These are phyloP conservation scores for Zoanthus gigantus DNA, from an alignment of 92 coral and sea anemone genomes.

Conservation along the genomic window DNA sequence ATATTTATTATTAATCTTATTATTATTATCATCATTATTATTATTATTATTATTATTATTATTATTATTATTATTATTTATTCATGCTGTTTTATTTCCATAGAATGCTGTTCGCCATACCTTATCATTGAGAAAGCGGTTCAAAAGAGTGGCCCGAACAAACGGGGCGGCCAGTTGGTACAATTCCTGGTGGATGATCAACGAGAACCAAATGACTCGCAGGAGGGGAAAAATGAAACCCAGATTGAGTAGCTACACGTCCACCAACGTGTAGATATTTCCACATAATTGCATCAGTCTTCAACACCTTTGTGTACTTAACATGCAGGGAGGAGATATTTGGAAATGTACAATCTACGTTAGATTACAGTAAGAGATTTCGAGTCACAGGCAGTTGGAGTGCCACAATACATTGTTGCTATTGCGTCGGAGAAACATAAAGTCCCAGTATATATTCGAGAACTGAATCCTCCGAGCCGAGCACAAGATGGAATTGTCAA, in stretches of 20 bases:
- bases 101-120: slow-evolving; percentile 39
- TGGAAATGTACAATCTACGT: neutral
- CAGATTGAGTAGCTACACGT: neutral
- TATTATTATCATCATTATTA: too few species aligned
- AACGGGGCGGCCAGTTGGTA: slow-evolving; percentile 32
- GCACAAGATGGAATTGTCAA: too few species aligned
- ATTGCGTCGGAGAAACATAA: too few species aligned
- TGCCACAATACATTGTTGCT: too few species aligned
- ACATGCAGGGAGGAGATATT: neutral
- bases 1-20: too few species aligned
- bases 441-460: too few species aligned
- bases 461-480: too few species aligned
- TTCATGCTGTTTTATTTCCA: neutral
- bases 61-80: too few species aligned
- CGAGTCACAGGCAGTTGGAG: too few species aligned
- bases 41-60: too few species aligned
- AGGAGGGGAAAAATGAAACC: slow-evolving; percentile 24
- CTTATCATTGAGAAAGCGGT: slow-evolving; percentile 39
- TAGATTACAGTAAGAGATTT: too few species aligned
- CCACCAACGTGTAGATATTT: neutral
- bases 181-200: slow-evolving; percentile 38
- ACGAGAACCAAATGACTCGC: slow-evolving; percentile 42
- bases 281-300: neutral
- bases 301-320: neutral
- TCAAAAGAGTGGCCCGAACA: slow-evolving; percentile 31